Base-by-base conservation (phyloP, 2,888 invertebrate genomes). In the Lepeophtheirus nordmannii region DNA sequence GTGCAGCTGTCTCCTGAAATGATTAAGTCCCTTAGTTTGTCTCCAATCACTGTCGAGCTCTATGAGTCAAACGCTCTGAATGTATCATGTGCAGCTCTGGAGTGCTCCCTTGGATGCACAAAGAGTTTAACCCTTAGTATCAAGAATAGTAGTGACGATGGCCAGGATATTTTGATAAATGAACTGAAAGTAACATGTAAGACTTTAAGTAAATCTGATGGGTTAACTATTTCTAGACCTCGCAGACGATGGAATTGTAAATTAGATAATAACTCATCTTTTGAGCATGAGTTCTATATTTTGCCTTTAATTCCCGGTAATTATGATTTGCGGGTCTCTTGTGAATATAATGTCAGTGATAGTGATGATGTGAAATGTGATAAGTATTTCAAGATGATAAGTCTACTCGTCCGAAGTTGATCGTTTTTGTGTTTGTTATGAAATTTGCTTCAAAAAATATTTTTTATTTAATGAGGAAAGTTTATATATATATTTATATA, bases 21-120 rank as follows among this genome's bases (percentile, higher is more conserved):
- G 63, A 63, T 63, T 63, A n/a, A 22, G n/a, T 46, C 37, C 53
- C 56, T 63, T 17, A 22, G 14, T 20, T 38, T 46, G 12, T 63
- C 20, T 63, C 56, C 53, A 14, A 37, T 63, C 14, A 37, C 17
- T 17, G 17, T 46, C 53, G 53, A 46, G n/a, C 17, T 14, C 2
- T 17, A n/a, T 46, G 53, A 46, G 17, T 17, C 53, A 5, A 46
- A 46, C 8, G 8, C 2, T 14, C 17, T 17, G 5, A 46, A 14
- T 46, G 53, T n/a, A 46, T 30, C 30, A 30, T 30, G 30, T 30
- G 7, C 30, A 30, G 2, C 30, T 30, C 30, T 30, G 30, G 30
- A 30, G 30, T 30, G 30, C 7, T 30, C 30, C 2, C 30, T 30
- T 30, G 30, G 30, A 30, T 2, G 30, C 30, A 30, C 30, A 30